A percentile compares a stretch with the other conserved stretches of the same genome.
These are phyloP conservation scores for Semaprochilodus insignis DNA, from an alignment of 2,797 vertebrate genomes.

Conservation along the genomic window DNA sequence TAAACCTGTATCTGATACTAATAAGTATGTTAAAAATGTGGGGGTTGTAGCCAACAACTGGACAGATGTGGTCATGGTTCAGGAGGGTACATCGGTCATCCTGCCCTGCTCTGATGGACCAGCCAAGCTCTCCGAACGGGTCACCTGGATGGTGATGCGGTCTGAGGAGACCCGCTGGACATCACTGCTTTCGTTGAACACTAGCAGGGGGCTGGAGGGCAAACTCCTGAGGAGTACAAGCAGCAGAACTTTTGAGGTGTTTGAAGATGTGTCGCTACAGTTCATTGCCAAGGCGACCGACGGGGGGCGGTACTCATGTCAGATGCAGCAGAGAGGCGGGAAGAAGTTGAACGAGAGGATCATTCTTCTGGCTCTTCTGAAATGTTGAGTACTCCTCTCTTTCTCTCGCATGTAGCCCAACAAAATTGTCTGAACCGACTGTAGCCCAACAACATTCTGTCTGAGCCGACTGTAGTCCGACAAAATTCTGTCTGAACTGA, in stretches of 20 bases:
- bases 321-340: conserved; percentile 57
- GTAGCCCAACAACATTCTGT: no score
- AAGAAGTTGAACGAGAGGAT: conserved; percentile 63
- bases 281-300: conserved; percentile 65
- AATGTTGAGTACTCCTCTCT: conserved; percentile 67
- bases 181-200: conserved; percentile 68
- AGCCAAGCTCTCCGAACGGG: conserved; percentile 38
- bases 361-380: conserved; percentile 72
- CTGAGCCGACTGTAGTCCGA: no score
- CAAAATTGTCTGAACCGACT: no score
- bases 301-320: conserved; percentile 72
- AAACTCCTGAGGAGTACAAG: conserved; percentile 55
- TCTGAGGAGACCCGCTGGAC: conserved; percentile 56
- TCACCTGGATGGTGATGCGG: conserved; percentile 72
- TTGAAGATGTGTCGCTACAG: conserved; percentile 70
- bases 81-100: conserved; percentile 53
- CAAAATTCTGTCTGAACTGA: no score
- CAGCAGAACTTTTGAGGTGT: conserved; percentile 67
- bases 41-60: conserved; percentile 61
- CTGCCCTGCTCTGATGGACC: conserved; percentile 68
- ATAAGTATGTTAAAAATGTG: neutral
- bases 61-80: conserved; percentile 70
- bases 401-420: neutral
- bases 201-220: conserved; percentile 53
- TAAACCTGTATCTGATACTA: neutral